A percentile compares a stretch with the other conserved stretches of the same genome.
Evolutionary conservation across 2,113 vertebrate species (phyloP).

Genomic region (Rhinogobius similis): DNA sequence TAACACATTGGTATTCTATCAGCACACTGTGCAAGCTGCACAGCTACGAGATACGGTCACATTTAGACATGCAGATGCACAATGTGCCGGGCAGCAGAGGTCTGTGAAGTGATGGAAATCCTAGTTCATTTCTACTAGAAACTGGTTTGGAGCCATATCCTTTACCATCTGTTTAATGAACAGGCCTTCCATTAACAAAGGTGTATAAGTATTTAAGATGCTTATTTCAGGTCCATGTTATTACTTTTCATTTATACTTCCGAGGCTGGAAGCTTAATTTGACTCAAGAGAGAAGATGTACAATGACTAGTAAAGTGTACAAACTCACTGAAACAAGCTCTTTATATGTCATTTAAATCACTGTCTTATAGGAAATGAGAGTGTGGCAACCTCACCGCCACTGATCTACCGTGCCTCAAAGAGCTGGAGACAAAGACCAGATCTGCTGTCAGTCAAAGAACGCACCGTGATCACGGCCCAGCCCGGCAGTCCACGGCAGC

Average conservation of each 20-base stretch:
- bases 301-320: no score
- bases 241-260: no score
- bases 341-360: conserved; percentile 72
- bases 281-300: no score
- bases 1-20: conserved; percentile 61
- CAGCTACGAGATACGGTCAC: conserved; percentile 29
- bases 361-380: conserved; percentile 84
- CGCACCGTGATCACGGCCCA: conserved; percentile 75
- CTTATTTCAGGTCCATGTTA: background rate
- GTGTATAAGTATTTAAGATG: conserved; percentile 1
- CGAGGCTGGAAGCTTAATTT: no score
- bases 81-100: no score
- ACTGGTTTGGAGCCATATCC: no score
- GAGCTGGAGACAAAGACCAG: conserved; percentile 75
- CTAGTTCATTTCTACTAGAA: no score
- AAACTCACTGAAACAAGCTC: conserved; percentile 9
- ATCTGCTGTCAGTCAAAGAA: conserved; percentile 76
- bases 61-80: conserved; percentile 52
- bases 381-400: conserved; percentile 65
- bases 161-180: no score
- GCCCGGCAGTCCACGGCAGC: conserved; percentile 80
- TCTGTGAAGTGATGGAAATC: no score
- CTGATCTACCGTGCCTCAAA: conserved; percentile 81
- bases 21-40: conserved; percentile 35
- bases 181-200: background rate